Conservation (phyloP, 2,888 invertebrate genomes). For the Xestia xanthographa region DNA sequence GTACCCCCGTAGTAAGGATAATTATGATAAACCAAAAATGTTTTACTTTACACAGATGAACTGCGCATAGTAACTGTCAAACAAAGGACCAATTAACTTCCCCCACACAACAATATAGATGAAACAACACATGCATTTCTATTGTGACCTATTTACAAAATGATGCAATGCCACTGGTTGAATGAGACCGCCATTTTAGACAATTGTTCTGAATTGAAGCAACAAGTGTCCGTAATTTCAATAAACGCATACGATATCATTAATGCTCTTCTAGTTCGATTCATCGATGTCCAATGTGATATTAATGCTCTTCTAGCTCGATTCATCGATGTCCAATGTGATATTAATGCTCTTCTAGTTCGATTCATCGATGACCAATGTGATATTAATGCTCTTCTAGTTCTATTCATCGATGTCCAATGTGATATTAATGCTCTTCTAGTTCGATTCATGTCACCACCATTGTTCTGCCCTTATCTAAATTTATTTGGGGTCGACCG, state of each 20-base stretch:
- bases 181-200: slow-evolving; percentile 17
- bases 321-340: no score
- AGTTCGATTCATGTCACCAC: neutral
- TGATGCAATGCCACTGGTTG: slow-evolving; percentile 42
- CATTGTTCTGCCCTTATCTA: no score
- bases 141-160: slow-evolving; percentile 42
- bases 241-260: slow-evolving; percentile 11
- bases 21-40: neutral
- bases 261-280: no score
- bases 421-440: neutral
- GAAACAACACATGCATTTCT: slow-evolving; percentile 20
- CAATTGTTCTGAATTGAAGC: slow-evolving; percentile 49
- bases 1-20: neutral
- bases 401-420: no score
- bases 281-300: no score
- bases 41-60: neutral
- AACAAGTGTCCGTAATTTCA: slow-evolving; percentile 30
- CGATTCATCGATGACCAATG: no score
- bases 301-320: no score
- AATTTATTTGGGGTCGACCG: no score
- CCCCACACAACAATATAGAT: slow-evolving; percentile 10
- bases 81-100: neutral
- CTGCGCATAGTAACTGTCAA: neutral
- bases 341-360: no score
- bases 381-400: no score